phyloP scores from a whole-genome alignment of 1,140 invertebrate species.

The Oedothorax gibbosus region DNA sequence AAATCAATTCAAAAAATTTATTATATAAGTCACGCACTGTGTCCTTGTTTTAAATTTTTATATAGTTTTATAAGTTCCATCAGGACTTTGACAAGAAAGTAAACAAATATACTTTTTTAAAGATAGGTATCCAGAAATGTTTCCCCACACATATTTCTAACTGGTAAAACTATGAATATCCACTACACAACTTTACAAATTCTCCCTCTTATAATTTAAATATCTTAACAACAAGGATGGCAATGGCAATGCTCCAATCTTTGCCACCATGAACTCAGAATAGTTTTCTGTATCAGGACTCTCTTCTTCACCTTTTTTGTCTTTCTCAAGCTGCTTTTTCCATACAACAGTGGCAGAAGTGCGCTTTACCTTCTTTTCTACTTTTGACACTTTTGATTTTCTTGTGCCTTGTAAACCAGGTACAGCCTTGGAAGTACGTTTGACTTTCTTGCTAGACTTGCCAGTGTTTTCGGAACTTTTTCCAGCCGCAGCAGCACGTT shows the following conservation, averaged over 20 bases:
- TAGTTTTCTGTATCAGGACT: conserved; percentile 58
- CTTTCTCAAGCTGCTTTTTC: conserved; percentile 47
- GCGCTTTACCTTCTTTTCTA: neutral
- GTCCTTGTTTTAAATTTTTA: too few species aligned
- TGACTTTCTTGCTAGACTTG: neutral
- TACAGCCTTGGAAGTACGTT: neutral
- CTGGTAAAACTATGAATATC: too few species aligned
- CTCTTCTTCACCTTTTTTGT: conserved; percentile 25
- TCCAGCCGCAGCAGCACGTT: neutral
- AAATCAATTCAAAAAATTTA: too few species aligned
- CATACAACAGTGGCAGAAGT: conserved; percentile 50
- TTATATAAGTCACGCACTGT: too few species aligned
- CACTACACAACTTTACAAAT: conserved; percentile 5
- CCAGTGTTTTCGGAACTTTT: conserved; percentile 10
- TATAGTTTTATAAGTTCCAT: too few species aligned
- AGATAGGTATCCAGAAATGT: too few species aligned
- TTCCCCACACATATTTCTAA: too few species aligned
- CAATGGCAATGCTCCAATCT: conserved; percentile 72
- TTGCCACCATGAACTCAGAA: conserved; percentile 70
- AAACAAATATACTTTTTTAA: too few species aligned
- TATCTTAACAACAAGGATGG: conserved; percentile 73
- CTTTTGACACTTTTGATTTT: neutral
- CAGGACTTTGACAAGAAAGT: too few species aligned
- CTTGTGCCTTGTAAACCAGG: neutral
- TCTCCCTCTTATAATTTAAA: conserved; percentile 71